Evolutionary conservation across 2,113 vertebrate species (phyloP).

Genomic region (Oreochromis spilurus): DNA sequence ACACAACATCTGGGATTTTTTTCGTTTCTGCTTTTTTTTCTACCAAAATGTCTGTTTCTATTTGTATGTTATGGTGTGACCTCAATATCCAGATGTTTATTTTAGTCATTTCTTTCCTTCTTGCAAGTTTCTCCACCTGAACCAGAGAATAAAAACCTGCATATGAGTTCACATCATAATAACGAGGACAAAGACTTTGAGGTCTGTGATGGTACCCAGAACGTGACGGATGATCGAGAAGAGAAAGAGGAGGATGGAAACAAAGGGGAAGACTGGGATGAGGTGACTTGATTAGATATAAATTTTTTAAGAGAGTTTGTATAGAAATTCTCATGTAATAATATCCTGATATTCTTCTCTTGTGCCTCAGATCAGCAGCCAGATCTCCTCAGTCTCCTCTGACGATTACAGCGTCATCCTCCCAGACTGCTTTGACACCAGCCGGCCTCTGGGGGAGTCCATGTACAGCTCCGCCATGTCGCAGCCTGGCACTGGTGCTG

Average conservation of each 20-base stretch:
- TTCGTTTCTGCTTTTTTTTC: neutral
- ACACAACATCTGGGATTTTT: too few relatives aligned
- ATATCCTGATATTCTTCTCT: neutral
- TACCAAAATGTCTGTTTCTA: neutral
- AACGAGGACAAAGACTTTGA: slow-evolving; percentile 8
- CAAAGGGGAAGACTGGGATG: slow-evolving; percentile 80
- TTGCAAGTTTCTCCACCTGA: slow-evolving; percentile 22
- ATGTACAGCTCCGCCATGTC: slow-evolving; percentile 92
- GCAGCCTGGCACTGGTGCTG: slow-evolving; percentile 68
- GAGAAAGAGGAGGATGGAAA: slow-evolving; percentile 52
- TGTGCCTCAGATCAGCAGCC: slow-evolving; percentile 75
- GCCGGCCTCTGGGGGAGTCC: slow-evolving; percentile 88
- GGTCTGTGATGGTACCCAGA: neutral
- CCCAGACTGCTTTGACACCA: slow-evolving; percentile 95
- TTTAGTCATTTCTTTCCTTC: neutral
- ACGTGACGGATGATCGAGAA: neutral
- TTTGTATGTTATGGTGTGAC: neutral
- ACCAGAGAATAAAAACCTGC: slow-evolving; percentile 35
- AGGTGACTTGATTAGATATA: slow-evolving; percentile 59
- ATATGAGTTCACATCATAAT: neutral
- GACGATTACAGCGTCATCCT: slow-evolving; percentile 95
- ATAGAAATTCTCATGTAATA: fast-evolving
- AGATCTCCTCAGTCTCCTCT: slow-evolving; percentile 85
- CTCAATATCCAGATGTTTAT: neutral
- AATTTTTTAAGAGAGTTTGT: neutral